A percentile compares a stretch with the other conserved stretches of the same genome.
These are phyloP conservation scores for Trachelus troglodyta DNA, from an alignment of 2,888 invertebrate genomes.

Conservation along the genomic window DNA sequence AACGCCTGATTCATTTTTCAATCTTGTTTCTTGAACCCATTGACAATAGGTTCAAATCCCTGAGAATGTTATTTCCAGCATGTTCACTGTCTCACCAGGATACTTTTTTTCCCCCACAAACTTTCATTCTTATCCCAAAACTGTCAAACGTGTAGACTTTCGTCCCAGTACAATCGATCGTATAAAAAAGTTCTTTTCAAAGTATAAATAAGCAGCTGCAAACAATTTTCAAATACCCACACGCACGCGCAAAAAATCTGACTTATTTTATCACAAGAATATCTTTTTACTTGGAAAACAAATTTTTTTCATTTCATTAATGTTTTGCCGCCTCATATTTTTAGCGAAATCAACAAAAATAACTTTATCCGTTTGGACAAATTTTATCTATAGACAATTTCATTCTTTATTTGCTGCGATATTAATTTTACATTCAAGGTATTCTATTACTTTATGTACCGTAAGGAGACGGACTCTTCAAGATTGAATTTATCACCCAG, in stretches of 20 bases:
- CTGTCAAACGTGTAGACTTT: neutral
- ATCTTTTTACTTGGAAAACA: neutral
- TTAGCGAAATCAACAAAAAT: neutral
- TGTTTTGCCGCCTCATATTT: neutral
- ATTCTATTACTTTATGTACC: neutral
- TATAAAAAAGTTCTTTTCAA: neutral
- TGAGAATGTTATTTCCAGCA: neutral
- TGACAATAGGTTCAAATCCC: neutral
- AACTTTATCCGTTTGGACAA: neutral
- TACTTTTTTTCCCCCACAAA: neutral
- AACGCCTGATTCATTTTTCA: neutral
- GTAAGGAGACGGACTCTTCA: neutral
- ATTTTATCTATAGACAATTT: neutral
- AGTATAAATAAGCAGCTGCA: neutral
- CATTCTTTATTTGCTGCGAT: neutral
- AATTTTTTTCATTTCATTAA: neutral
- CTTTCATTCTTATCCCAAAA: neutral
- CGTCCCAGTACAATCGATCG: neutral
- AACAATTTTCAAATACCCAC: no score
- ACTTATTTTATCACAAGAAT: no score
- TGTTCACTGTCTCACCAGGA: no score
- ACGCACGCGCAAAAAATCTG: no score
- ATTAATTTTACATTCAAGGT: neutral
- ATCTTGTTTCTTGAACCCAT: neutral
- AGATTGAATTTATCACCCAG: neutral